Evolutionary conservation across 2,113 vertebrate genomes (phyloP).

Genomic region (Ammospiza caudacuta): DNA sequence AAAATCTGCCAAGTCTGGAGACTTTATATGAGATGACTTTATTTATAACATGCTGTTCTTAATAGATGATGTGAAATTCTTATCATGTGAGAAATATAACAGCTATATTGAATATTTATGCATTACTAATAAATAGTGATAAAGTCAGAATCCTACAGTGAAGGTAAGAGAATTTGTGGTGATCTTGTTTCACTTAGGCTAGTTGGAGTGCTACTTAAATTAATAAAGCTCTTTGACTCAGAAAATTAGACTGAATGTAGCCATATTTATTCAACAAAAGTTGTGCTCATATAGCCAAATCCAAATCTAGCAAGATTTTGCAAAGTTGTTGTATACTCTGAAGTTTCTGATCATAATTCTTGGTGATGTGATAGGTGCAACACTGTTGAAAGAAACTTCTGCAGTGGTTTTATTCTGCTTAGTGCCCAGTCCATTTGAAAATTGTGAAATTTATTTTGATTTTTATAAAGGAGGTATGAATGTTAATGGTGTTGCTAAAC

Average conservation of each 20-base stretch:
- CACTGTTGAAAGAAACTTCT: background rate
- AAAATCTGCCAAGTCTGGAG: background rate
- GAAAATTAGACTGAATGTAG: background rate
- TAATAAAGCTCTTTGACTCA: background rate
- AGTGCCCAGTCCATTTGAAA: background rate
- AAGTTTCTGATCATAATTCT: background rate
- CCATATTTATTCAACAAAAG: background rate
- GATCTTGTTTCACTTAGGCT: background rate
- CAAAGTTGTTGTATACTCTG: rapidly evolving
- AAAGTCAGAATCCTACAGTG: background rate
- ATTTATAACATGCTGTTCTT: background rate
- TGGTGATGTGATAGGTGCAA: background rate
- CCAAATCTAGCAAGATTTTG: background rate
- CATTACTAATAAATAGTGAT: background rate
- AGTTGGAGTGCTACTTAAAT: background rate
- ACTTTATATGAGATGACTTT: background rate
- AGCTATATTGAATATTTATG: background rate
- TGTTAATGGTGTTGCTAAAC: background rate
- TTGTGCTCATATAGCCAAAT: background rate
- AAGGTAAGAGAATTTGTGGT: background rate
- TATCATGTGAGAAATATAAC: background rate
- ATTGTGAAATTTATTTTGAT: background rate
- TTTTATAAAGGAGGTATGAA: background rate
- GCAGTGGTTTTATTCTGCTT: background rate
- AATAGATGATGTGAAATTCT: background rate